Percentiles rank a stretch among this genome's conserved stretches.
phyloP scores from a whole-genome alignment of 2,888 invertebrate species.

The Drosophila tanythrix region DNA sequence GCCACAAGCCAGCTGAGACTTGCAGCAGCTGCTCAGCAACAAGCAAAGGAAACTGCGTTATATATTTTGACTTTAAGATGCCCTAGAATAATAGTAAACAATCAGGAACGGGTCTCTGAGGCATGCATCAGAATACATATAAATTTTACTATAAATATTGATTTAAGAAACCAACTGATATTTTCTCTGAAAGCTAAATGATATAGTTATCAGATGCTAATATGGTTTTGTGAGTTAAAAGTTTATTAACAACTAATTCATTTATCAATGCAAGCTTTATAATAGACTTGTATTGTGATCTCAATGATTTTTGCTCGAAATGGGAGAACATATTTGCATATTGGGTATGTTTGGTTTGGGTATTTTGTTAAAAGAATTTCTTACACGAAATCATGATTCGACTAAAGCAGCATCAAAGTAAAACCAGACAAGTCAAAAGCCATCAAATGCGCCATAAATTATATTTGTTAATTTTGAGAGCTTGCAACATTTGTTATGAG shows the following conservation, averaged over 20 bases:
- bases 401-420: neutral
- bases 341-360: too few relatives aligned
- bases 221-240: neutral
- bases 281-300: too few relatives aligned
- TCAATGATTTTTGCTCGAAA: too few relatives aligned
- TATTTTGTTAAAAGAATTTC: neutral
- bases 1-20: constrained; percentile 38
- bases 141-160: neutral
- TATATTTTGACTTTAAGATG: constrained; percentile 7
- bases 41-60: neutral
- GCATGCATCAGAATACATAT: neutral
- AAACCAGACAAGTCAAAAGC: constrained; percentile 20
- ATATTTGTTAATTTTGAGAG: neutral
- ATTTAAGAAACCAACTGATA: neutral
- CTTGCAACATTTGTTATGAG: constrained; percentile 15
- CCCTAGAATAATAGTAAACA: constrained; percentile 9
- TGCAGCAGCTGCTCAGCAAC: constrained; percentile 8
- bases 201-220: neutral
- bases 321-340: too few relatives aligned
- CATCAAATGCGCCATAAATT: constrained; percentile 5
- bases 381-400: too few relatives aligned
- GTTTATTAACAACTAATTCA: too few relatives aligned
- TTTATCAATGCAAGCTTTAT: too few relatives aligned
- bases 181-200: neutral
- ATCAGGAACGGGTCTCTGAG: neutral